A percentile compares a stretch with the other conserved stretches of the same genome.
Conservation (phyloP, 2,113 vertebrate species). For the Pimephales promelas region DNA sequence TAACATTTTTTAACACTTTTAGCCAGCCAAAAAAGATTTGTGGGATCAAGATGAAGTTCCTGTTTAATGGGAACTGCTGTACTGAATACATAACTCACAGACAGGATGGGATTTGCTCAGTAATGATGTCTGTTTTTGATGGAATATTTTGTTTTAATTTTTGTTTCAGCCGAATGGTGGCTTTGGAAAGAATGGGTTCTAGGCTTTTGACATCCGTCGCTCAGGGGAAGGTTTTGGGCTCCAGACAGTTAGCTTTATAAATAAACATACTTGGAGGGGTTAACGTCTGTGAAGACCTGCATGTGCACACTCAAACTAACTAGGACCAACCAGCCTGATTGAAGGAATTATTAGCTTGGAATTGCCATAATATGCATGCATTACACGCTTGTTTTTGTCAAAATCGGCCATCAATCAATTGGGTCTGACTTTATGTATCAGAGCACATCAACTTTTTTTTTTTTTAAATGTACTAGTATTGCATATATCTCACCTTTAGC, state of each 20-base stretch:
- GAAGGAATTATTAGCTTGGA: slow-evolving; percentile 35
- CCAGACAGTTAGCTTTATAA: slow-evolving; percentile 40
- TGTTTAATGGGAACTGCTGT: slow-evolving; percentile 21
- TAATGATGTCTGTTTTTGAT: background rate
- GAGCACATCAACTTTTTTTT: background rate
- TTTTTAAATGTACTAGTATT: background rate
- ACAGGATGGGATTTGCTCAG: background rate
- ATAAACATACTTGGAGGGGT: slow-evolving; percentile 42
- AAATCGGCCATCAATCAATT: background rate
- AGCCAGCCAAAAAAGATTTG: slow-evolving; percentile 18
- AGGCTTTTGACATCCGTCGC: slow-evolving; percentile 18
- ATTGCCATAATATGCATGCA: slow-evolving; percentile 1
- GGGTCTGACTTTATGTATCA: background rate
- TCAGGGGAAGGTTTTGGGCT: slow-evolving; percentile 37
- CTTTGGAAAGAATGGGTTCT: background rate
- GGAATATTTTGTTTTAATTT: background rate
- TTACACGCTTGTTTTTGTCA: slow-evolving; percentile 1
- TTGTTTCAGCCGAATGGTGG: background rate
- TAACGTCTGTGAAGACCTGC: slow-evolving; percentile 31
- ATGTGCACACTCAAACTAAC: slow-evolving; percentile 30
- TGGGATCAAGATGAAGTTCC: slow-evolving; percentile 4
- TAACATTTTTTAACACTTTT: slow-evolving; percentile 33
- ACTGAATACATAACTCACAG: background rate
- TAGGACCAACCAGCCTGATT: slow-evolving; percentile 11
- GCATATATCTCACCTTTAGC: background rate